phyloP scores from a whole-genome alignment of 2,113 vertebrate species.

The Syngnathus scovelli region DNA sequence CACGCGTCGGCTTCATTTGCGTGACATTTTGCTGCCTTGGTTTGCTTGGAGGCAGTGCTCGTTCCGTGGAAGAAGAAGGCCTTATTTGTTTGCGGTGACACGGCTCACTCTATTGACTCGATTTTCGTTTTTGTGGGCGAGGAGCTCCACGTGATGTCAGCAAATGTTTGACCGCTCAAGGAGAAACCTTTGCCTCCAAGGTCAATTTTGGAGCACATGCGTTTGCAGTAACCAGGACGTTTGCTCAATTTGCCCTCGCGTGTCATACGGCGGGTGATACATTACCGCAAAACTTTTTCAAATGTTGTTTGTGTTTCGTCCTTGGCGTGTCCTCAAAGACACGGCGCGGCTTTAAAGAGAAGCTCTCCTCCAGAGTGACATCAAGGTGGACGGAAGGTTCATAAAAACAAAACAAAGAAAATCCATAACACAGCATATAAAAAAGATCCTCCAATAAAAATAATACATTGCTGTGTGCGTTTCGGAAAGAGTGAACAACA shows the following conservation, averaged over 20 bases:
- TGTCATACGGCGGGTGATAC: constrained; percentile 44
- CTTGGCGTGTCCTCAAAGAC: constrained; percentile 45
- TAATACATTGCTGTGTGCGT: neutral
- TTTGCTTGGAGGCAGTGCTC: neutral
- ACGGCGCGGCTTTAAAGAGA: constrained; percentile 19
- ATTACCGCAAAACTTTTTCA: constrained; percentile 31
- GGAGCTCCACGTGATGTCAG: neutral
- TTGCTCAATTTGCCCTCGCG: constrained; percentile 23
- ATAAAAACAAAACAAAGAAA: constrained; percentile 2
- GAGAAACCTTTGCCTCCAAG: constrained; percentile 17
- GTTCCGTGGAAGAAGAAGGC: neutral
- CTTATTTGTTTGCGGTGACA: constrained; percentile 3
- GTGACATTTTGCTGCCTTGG: constrained; percentile 3
- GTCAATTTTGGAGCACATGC: neutral
- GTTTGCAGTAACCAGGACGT: constrained; percentile 24
- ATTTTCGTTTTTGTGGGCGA: neutral
- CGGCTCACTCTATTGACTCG: neutral
- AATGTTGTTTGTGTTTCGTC: constrained; percentile 39
- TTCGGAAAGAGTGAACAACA: constrained; percentile 5
- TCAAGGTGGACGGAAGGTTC: constrained; percentile 19
- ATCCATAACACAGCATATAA: constrained; percentile 1
- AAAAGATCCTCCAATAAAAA: constrained; percentile 1
- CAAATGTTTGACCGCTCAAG: neutral
- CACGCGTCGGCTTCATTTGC: neutral
- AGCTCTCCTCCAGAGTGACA: constrained; percentile 23